Evolutionary conservation across 2,888 invertebrate species (phyloP).

Genomic region (Catocala sponsa): DNA sequence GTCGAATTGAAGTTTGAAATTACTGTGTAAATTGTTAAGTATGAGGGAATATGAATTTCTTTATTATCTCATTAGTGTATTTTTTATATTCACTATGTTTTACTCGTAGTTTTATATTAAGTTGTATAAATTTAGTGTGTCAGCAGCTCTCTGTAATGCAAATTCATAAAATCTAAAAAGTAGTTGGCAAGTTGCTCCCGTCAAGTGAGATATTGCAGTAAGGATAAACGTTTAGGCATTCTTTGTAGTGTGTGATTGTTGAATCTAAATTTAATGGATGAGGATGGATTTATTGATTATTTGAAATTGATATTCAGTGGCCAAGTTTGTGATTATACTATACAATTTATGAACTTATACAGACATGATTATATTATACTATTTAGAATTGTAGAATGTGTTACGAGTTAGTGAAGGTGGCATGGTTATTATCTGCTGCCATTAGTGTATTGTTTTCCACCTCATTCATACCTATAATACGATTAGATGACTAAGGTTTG

Average conservation of each 20-base stretch:
- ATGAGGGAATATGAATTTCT: slow-evolving; percentile 73
- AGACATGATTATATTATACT: slow-evolving; percentile 79
- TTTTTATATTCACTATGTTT: slow-evolving; percentile 67
- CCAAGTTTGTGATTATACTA: slow-evolving; percentile 83
- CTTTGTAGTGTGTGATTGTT: slow-evolving; percentile 51
- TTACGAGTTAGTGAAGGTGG: slow-evolving; percentile 75
- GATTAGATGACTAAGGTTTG: slow-evolving; percentile 77
- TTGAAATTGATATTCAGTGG: slow-evolving; percentile 71
- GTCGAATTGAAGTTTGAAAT: slow-evolving; percentile 61
- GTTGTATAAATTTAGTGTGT: slow-evolving; percentile 82
- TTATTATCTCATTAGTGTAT: slow-evolving; percentile 76
- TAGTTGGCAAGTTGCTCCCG: slow-evolving; percentile 32
- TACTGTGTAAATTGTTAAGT: slow-evolving; percentile 82
- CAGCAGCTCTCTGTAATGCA: slow-evolving; percentile 78
- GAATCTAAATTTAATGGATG: slow-evolving; percentile 51
- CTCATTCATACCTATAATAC: slow-evolving; percentile 67
- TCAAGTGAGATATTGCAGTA: slow-evolving; percentile 42
- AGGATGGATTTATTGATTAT: slow-evolving; percentile 48
- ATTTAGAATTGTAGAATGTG: slow-evolving; percentile 81
- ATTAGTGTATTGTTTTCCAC: slow-evolving; percentile 73
- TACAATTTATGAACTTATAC: slow-evolving; percentile 86
- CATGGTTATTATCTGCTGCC: slow-evolving; percentile 61
- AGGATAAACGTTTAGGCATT: slow-evolving; percentile 39
- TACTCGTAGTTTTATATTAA: slow-evolving; percentile 74
- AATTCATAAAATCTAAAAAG: slow-evolving; percentile 61